Percentiles rank a stretch among this genome's conserved stretches.
Conservation (phyloP, 2,113 vertebrate species). For the Labeo rohita region DNA sequence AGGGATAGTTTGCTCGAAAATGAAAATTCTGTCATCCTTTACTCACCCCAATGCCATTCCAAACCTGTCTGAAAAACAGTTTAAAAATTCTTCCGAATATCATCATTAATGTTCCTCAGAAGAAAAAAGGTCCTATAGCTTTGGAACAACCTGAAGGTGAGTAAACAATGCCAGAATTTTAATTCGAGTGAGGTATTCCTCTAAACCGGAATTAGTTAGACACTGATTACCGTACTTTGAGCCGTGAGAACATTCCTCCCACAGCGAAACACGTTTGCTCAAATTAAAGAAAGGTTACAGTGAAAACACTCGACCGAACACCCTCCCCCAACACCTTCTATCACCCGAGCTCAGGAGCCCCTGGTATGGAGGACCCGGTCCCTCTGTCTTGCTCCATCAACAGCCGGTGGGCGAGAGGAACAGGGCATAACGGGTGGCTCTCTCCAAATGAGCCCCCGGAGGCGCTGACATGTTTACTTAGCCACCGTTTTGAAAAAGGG, state of each 20-base stretch:
- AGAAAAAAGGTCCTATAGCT: neutral
- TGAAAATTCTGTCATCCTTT: neutral
- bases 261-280: conserved; percentile 50
- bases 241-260: conserved; percentile 50
- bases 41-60: neutral
- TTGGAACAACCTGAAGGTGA: neutral
- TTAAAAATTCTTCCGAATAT: too few relatives aligned
- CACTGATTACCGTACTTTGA: conserved; percentile 51
- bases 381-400: conserved; percentile 39
- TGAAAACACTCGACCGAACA: conserved; percentile 42
- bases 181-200: neutral
- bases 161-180: neutral
- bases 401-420: neutral
- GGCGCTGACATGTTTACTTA: conserved; percentile 31
- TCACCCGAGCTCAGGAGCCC: conserved; percentile 14
- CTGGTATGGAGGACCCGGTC: neutral
- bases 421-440: neutral
- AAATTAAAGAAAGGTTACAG: conserved; percentile 54
- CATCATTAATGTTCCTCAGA: too few relatives aligned
- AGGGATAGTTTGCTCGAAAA: neutral
- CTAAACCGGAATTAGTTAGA: conserved; percentile 52
- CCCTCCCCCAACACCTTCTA: conserved; percentile 14
- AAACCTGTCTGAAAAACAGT: neutral
- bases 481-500: conserved; percentile 36
- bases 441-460: conserved; percentile 21